Evolutionary conservation across 2,113 vertebrate species (phyloP), one percentile per base, ranked within the genome.

Genomic region (Murina feae): DNA sequence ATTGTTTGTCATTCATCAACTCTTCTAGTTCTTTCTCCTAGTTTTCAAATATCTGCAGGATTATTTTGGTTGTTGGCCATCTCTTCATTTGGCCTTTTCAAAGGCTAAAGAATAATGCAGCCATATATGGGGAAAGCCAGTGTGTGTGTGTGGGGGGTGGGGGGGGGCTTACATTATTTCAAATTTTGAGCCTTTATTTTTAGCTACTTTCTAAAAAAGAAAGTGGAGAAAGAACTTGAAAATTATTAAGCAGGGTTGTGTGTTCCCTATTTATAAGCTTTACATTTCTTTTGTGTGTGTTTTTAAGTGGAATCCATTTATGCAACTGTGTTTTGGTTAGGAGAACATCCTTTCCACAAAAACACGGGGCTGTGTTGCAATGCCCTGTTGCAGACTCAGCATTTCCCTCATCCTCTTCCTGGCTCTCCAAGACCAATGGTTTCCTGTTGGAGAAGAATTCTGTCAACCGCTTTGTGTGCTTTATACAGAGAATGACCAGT

Each of bases 41-140:
- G 1, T 83, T 92, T 93, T 94, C 84, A 93, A 68, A 53, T 16
- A n/a, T 91, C 83, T 95, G 68, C 91, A 96, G 87, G 90, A 90
- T 96, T 95, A 89, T 91, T 95, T 91, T 97, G 86, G 94, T 89
- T 93, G 83, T 95, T 96, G 96, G 95, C 95, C 90, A 95, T 91
- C 95, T 89, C 96, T 96, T 96, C 96, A 94, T 96, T 95, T 96
- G 84, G 76, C 80, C 89, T 96, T 97, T 93, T 94, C 86, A 94
- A 87, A 97, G 87, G 60, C 91, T 69, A 51, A 79, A 96, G 93
- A 96, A 92, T 91, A 95, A 86, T 0, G 9, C 44, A 37, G 44
- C 96, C 95, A 90, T 97, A 96, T 97, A 96, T 96, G 96, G 96
- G 92, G 83, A 95, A 97, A 89, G 76, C 39, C 42, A 35, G 65